Base-by-base conservation (phyloP, 2,888 invertebrate species). In the Mycalesis mineus region DNA sequence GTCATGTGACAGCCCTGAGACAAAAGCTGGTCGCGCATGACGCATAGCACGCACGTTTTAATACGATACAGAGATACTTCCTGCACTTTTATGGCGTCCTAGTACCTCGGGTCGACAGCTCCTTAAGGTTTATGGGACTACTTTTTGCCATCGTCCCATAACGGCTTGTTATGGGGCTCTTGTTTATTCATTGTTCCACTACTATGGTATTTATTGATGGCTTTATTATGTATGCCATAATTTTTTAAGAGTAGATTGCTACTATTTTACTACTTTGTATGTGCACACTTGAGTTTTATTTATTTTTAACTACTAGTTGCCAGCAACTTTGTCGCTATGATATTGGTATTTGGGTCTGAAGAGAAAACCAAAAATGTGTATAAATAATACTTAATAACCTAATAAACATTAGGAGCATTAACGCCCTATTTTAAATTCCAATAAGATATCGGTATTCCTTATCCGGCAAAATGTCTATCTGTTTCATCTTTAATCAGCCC, bases 41-140 rank as follows among this genome's bases (percentile, higher is more conserved):
- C 84, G 80, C 82, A 82, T 76, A 70, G 71, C 72, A 71, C 73
- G 68, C 67, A 64, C 66, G 66, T 63, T 62, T 53, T 52, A 58
- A 61, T 55, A 44, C 61, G 58, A 61, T 51, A 52, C 40, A 48
- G 55, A 13, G 57, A 40, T 50, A 70, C 72, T 80, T 81, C 81
- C 79, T 78, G 76, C 72, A 80, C 71, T 72, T 73, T 70, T 77
- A 78, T 70, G 78, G 74, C 61, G 66, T 79, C 78, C 80, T 73
- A 66, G 71, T 70, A 67, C 48, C 28, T 36, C 17, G 39, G 48
- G 29, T n/a, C 44, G 37, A 22, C 22, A 44, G 45, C 53, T 60
- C 54, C 58, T 54, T 59, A 51, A 57, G 36, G 37, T 56, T 57
- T 57, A 56, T 54, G 44, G 17, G 41, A 51, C 47, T 52, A 39